Conservation (phyloP, 2,113 vertebrate species). For the Brachirus orientalis region DNA sequence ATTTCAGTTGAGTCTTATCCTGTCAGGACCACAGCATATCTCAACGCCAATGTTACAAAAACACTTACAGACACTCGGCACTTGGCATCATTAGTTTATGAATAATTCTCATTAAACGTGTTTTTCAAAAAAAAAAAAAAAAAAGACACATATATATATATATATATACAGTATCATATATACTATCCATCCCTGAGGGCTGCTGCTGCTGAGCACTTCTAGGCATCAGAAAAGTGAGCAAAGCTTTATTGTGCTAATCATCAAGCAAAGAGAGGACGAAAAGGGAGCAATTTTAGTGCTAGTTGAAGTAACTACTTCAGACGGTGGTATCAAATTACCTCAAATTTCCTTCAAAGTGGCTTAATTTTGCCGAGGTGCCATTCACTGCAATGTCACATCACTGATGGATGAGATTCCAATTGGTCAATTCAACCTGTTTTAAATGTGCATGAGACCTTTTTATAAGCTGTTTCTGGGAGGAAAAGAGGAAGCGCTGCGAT, state of each 20-base stretch:
- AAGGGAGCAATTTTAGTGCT: conserved; percentile 30
- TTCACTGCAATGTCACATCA: conserved; percentile 48
- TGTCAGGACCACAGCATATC: conserved; percentile 4
- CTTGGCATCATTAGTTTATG: conserved; percentile 16
- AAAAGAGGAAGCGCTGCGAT: conserved; percentile 39
- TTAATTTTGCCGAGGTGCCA: conserved; percentile 50
- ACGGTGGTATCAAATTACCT: conserved; percentile 53
- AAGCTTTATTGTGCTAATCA: conserved; percentile 48
- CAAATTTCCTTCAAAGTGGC: conserved; percentile 59
- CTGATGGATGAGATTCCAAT: conserved; percentile 56
- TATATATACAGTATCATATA: neutral
- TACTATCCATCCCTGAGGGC: conserved; percentile 15
- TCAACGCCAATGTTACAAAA: conserved; percentile 20
- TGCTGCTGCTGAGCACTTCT: conserved; percentile 26
- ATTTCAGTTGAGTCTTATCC: conserved; percentile 13
- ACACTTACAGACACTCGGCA: conserved; percentile 4
- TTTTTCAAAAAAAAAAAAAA: conserved; percentile 6
- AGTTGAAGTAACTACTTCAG: conserved; percentile 48
- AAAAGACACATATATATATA: too few relatives aligned
- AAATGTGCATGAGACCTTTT: conserved; percentile 42
- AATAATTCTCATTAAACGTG: conserved; percentile 15
- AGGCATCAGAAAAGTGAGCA: conserved; percentile 9
- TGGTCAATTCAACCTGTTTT: conserved; percentile 55
- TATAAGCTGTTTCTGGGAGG: conserved; percentile 16
- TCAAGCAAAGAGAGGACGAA: conserved; percentile 25